phyloP scores from a whole-genome alignment of 2,113 vertebrate genomes.

The Oceanodroma tethys region DNA sequence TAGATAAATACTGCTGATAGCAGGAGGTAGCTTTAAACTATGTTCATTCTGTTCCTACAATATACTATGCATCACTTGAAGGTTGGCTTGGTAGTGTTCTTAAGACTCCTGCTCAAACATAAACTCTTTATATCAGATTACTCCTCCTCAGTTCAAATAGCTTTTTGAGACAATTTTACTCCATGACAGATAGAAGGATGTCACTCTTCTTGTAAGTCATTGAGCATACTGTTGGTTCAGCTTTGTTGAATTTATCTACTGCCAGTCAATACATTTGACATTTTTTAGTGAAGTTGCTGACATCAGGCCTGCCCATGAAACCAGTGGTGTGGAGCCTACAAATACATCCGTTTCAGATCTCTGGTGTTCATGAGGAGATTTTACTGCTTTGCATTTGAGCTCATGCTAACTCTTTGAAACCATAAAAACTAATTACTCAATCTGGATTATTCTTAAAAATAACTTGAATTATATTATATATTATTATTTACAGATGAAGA shows the following conservation, averaged over 20 bases:
- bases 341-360: neutral
- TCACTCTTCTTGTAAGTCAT: neutral
- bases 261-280: neutral
- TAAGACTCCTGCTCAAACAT: neutral
- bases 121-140: neutral
- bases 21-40: neutral
- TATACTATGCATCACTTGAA: neutral
- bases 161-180: constrained; percentile 6
- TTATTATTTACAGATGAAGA: neutral
- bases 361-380: neutral
- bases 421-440: neutral
- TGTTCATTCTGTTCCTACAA: neutral
- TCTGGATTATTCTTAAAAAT: neutral
- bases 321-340: neutral
- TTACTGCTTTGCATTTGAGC: neutral
- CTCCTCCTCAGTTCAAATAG: neutral
- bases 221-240: neutral
- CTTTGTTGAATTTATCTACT: constrained; percentile 18
- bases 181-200: neutral
- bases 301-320: neutral
- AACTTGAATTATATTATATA: neutral
- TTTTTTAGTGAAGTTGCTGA: neutral
- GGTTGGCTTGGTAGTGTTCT: neutral
- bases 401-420: neutral
- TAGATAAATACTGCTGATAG: neutral